phyloP scores from a whole-genome alignment of 2,888 invertebrate species.

The Agrochola circellaris region DNA sequence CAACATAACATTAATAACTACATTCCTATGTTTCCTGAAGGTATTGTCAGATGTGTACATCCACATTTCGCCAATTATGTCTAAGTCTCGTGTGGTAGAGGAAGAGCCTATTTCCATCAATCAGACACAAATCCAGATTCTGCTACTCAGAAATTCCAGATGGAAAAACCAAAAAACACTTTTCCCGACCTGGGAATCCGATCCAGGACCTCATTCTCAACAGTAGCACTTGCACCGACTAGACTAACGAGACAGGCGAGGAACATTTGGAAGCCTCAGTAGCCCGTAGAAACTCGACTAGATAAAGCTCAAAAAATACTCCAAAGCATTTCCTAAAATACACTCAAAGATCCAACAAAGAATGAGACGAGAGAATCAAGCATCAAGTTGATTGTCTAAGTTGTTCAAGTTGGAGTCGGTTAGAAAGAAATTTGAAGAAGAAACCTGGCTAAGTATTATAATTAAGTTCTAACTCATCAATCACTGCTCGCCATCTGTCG shows the following conservation, averaged over 20 bases:
- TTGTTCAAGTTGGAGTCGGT: conserved; percentile 54
- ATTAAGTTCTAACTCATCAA: conserved; percentile 85
- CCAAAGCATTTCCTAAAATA: not conserved
- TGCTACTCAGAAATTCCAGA: no score
- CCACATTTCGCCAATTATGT: no score
- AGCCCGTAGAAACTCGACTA: not conserved
- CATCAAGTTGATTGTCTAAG: conserved; percentile 66
- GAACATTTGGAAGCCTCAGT: not conserved
- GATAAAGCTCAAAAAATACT: not conserved
- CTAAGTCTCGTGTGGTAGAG: no score
- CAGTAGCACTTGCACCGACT: no score
- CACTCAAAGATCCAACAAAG: conserved; percentile 23
- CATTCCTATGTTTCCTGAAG: not conserved
- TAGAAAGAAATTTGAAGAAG: conserved; percentile 73
- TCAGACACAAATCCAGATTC: no score
- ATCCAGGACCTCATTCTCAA: no score
- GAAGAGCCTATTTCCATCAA: no score
- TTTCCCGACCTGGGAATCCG: no score
- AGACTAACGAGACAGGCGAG: no score
- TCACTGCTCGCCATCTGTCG: conserved; percentile 84
- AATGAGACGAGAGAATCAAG: conserved; percentile 27
- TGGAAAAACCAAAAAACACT: no score
- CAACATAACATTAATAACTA: not conserved
- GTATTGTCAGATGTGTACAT: no score
- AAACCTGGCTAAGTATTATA: conserved; percentile 78